Percentiles rank a stretch among this genome's conserved stretches.
These are phyloP conservation scores for Graphium colonna DNA, from an alignment of 2,888 invertebrate species.

Conservation along the genomic window DNA sequence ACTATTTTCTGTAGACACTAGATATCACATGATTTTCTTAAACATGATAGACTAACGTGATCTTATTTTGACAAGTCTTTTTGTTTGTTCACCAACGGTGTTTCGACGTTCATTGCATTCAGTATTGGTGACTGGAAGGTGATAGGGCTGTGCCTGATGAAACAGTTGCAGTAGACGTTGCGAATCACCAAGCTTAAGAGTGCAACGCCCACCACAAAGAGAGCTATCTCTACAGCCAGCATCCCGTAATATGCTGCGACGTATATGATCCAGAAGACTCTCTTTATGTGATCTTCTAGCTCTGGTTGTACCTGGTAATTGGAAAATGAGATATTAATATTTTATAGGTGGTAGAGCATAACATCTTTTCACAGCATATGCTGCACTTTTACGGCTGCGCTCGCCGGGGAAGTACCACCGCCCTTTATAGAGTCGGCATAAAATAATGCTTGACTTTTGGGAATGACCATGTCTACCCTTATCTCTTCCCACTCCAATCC, in stretches of 20 bases:
- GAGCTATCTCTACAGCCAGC: conserved; percentile 32
- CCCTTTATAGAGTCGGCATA: too few species aligned
- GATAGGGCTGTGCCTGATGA: not conserved
- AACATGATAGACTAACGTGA: too few species aligned
- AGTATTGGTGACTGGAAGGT: not conserved
- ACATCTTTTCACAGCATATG: too few species aligned
- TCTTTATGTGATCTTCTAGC: conserved; percentile 37
- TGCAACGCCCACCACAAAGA: conserved; percentile 33
- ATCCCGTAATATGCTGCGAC: conserved; percentile 39
- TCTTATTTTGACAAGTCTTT: too few species aligned
- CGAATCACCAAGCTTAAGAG: conserved; percentile 35
- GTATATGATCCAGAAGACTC: conserved; percentile 41
- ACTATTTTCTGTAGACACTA: too few species aligned
- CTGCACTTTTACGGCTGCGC: too few species aligned
- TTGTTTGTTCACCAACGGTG: not conserved
- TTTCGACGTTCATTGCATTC: not conserved
- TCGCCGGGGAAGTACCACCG: too few species aligned
- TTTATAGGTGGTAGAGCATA: too few species aligned
- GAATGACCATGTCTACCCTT: too few species aligned
- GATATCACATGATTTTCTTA: too few species aligned
- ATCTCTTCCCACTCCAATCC: too few species aligned
- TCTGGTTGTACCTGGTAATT: conserved; percentile 55
- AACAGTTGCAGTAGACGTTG: conserved; percentile 29
- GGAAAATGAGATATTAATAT: conserved; percentile 26
- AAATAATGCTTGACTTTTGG: too few species aligned